phyloP scores from a whole-genome alignment of 2,113 vertebrate species.

The Nesoenas mayeri region DNA sequence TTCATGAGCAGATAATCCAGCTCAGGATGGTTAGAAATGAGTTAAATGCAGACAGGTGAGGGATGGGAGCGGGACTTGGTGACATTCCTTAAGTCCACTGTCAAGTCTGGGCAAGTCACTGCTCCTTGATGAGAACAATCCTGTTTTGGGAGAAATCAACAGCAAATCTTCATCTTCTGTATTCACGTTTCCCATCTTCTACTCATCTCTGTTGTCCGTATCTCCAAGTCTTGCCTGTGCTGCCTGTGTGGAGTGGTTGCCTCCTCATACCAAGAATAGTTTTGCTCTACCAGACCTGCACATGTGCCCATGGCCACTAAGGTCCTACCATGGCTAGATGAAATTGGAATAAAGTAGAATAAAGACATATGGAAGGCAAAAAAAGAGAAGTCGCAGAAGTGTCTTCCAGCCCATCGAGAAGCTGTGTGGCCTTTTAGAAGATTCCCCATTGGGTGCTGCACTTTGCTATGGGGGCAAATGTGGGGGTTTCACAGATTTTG shows the following conservation, averaged over 20 bases:
- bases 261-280: background rate
- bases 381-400: background rate
- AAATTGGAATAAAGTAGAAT: background rate
- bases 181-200: background rate
- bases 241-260: background rate
- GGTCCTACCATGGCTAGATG: background rate
- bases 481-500: background rate
- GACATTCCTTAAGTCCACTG: background rate
- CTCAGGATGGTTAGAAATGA: background rate
- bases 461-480: too few relatives aligned
- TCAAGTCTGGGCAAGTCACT: background rate
- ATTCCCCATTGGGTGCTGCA: background rate
- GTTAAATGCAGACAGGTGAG: background rate
- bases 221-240: background rate
- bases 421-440: background rate
- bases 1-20: background rate
- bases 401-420: background rate
- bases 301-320: fast-evolving
- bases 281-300: background rate
- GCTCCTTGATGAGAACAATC: background rate
- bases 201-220: background rate
- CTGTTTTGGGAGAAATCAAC: background rate
- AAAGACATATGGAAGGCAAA: background rate
- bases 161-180: background rate
- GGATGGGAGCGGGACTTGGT: background rate